Base-by-base conservation (phyloP, 2,113 vertebrate species). In the Astatoreochromis straeleni region DNA sequence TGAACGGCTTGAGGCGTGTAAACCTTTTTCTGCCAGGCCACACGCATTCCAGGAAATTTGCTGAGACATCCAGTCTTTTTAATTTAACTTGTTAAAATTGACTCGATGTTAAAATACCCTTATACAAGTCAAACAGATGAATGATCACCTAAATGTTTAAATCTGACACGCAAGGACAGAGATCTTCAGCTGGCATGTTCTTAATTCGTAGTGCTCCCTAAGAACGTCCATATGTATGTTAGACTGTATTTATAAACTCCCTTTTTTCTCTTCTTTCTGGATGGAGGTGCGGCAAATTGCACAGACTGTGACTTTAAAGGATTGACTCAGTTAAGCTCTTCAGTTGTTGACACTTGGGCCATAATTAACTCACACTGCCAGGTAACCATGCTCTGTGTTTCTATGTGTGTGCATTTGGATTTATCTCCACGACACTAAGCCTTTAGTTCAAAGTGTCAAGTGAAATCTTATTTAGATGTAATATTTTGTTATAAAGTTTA, bases 291-390 rank as follows among this genome's bases (percentile, higher is more conserved):
- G 24, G 40, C 38, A 84, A 45, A 85, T 51, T 82, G 73, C 86
- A 65, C 58, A 53, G 42, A 82, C 19, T 78, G 31, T 42, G 55
- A 70, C 75, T 87, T 88, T 85, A 91, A 80, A 63, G 82, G 82
- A 88, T 65, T 89, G 75, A 63, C 47, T 88, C 63, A 63, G 82
- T 85, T 82, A 83, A 90, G 87, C 87, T 53, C 85, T 54, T 84
- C 73, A 60, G 35, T 87, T 86, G 85, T 90, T 86, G 87, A 89
- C 87, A 78, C 58, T 73, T 60, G 38, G 45, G 53, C 75, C 19
- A 73, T 57, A 92, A 89, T 88, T 57, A 88, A 70, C 87, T 89
- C 40, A 65, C 31, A 19, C 60, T 80, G 58, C 21, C 45, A 53
- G 81, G 83, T 73, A 78, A 84, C 24, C 7, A 8, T 16, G 75